These are phyloP conservation scores for Chaetodon trifasciatus DNA, from an alignment of 2,797 vertebrate genomes.

Conservation along the genomic window DNA sequence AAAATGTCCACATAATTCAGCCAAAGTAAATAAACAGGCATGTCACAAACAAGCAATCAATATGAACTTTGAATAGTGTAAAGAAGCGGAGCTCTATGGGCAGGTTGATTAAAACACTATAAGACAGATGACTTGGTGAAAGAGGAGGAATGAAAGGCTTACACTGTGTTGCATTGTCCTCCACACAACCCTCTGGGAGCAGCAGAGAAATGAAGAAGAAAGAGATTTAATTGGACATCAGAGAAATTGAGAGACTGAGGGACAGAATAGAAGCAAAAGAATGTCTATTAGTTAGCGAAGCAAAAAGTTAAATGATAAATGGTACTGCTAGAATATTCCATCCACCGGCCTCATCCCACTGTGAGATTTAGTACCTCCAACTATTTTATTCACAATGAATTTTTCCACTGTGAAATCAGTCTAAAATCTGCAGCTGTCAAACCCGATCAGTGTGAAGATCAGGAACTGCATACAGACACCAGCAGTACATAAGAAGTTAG, in stretches of 20 bases:
- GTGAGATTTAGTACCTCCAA: slow-evolving; percentile 38
- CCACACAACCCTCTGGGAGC: slow-evolving; percentile 99
- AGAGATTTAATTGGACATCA: slow-evolving; percentile 90
- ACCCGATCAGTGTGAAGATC: slow-evolving; percentile 43
- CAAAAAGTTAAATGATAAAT: slow-evolving; percentile 81
- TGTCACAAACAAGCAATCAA: slow-evolving; percentile 58
- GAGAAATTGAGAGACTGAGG: slow-evolving; percentile 65
- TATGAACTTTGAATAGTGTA: slow-evolving; percentile 63
- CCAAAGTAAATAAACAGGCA: slow-evolving; percentile 46
- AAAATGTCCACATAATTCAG: slow-evolving; percentile 22
- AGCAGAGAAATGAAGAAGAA: slow-evolving; percentile 89
- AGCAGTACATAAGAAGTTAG: neutral
- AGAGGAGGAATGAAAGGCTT: slow-evolving; percentile 90
- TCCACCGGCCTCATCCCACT: slow-evolving; percentile 42
- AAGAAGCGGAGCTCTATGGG: slow-evolving; percentile 33
- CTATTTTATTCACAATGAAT: slow-evolving; percentile 35
- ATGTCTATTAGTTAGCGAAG: slow-evolving; percentile 75
- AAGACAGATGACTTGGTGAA: slow-evolving; percentile 82
- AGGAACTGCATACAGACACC: slow-evolving; percentile 18
- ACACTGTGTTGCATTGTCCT: slow-evolving; percentile 98
- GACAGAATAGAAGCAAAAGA: slow-evolving; percentile 61
- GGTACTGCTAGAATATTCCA: slow-evolving; percentile 58
- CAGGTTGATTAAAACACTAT: slow-evolving; percentile 75
- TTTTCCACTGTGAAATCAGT: slow-evolving; percentile 36
- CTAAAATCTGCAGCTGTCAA: slow-evolving; percentile 44